Evolutionary conservation across 2,797 vertebrate species (phyloP), one percentile per base, ranked within the genome.

Genomic region (Botia almorhae): DNA sequence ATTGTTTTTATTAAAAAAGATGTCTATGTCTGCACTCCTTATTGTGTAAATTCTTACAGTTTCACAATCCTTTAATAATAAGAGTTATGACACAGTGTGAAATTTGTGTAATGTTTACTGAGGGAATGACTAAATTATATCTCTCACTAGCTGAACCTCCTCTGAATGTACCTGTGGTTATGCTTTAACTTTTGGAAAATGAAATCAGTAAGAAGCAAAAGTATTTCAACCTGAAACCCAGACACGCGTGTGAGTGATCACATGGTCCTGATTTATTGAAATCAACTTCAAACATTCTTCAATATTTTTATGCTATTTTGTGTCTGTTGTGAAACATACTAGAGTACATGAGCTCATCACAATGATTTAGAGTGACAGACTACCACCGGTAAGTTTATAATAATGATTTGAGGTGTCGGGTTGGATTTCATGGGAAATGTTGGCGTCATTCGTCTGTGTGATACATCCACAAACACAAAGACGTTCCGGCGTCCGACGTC

Each of bases 81-180:
- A 39, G 36, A 39, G 6, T 39, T 64, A 58, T 64, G 23, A 33
- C 43, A 33, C 58, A 63, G 2, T 74, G 58, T 33, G 39, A 64
- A 64, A 50, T 51, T 19, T 33, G 26, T 63, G 14, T 51, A 74
- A 39, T 39, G 36, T 39, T 39, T 39, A 39, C 58, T 51, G 17
- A 63, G 73, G 73, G 58, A 64, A 74, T 51, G 58, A 64, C 58
- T 48, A 43, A 74, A 69, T 69, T 69, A 56, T 77, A 46, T 17
- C 65, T 58, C 16, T 77, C 16, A 77, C 58, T 58, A 68, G 11
- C 23, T 74, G 17, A 74, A 36, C 73, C 72, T 74, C 60, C 63
- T 74, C 39, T n/a, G 23, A 64, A 33, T 17, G 17, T 50, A 64
- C 48, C 43, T 51, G 58, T 63, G 73, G 58, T 64, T 74, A 50